These are phyloP conservation scores for Colletes collaris DNA, from an alignment of 2,888 invertebrate species.

Conservation along the genomic window DNA sequence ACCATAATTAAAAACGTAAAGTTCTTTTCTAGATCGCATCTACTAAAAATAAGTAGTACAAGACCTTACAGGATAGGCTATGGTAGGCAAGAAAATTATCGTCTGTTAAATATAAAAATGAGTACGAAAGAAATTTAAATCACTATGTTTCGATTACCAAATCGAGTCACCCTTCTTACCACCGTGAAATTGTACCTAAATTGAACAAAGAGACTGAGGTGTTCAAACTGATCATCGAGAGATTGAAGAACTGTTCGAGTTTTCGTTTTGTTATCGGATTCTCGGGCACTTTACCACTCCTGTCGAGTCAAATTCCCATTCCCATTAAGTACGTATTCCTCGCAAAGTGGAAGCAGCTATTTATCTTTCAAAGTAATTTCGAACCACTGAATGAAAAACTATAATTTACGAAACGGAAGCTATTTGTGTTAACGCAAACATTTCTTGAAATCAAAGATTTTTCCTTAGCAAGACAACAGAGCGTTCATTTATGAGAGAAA, in stretches of 20 bases:
- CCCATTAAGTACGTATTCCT: not conserved
- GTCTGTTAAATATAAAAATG: no score
- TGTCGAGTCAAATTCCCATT: slow-evolving; percentile 17
- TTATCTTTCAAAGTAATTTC: slow-evolving; percentile 30
- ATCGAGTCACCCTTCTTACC: not conserved
- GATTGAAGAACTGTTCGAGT: slow-evolving; percentile 11
- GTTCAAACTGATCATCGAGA: slow-evolving; percentile 16
- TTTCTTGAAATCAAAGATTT: not conserved
- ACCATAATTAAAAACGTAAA: no score
- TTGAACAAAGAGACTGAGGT: not conserved
- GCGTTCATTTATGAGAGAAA: not conserved
- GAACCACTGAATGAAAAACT: not conserved
- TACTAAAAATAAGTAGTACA: no score
- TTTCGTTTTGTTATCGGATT: slow-evolving; percentile 35
- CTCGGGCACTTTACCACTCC: slow-evolving; percentile 8
- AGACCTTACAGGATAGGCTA: no score
- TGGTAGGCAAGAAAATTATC: no score
- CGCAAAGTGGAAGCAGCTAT: slow-evolving; percentile 8
- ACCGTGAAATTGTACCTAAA: not conserved
- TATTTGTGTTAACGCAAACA: slow-evolving; percentile 1
- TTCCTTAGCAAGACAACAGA: not conserved
- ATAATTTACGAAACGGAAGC: slow-evolving; percentile 5
- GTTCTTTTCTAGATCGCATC: no score
- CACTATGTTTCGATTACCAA: not conserved
- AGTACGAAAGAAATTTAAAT: not conserved